Evolutionary conservation across 2,888 invertebrate genomes (phyloP).

Genomic region (Leptinotarsa tumamoca): DNA sequence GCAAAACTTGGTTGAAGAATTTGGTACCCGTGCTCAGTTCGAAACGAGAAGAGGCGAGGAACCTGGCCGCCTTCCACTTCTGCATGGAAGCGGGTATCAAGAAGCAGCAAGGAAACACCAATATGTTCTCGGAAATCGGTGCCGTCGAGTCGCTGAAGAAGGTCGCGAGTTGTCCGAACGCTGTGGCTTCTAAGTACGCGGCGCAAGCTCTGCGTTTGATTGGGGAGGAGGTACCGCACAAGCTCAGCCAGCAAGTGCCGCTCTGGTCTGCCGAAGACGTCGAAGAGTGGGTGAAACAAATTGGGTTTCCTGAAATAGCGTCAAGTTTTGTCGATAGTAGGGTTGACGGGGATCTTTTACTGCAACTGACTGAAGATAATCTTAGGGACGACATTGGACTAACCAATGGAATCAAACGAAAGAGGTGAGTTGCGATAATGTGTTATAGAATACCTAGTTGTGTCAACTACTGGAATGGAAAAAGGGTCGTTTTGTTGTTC

Average conservation of each 20-base stretch:
- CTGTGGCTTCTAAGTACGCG: constrained; percentile 96
- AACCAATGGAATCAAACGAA: constrained; percentile 91
- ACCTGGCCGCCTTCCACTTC: constrained; percentile 97
- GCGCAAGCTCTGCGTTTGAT: constrained; percentile 91
- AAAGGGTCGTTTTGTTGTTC: too few relatives aligned
- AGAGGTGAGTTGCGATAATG: constrained; percentile 71
- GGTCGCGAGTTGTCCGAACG: constrained; percentile 97
- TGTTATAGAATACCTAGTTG: neutral
- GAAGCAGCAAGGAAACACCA: constrained; percentile 90
- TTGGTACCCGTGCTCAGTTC: constrained; percentile 95
- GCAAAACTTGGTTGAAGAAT: constrained; percentile 92
- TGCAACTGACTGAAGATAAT: constrained; percentile 93
- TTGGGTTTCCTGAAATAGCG: constrained; percentile 90
- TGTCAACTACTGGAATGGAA: too few relatives aligned
- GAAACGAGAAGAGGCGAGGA: constrained; percentile 94
- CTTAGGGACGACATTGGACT: constrained; percentile 93
- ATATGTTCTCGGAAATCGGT: constrained; percentile 93
- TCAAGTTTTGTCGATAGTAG: constrained; percentile 88
- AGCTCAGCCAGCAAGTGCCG: constrained; percentile 97
- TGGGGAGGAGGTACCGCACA: constrained; percentile 97
- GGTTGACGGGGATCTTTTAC: constrained; percentile 95
- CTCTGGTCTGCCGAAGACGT: constrained; percentile 98
- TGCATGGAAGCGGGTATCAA: constrained; percentile 99
- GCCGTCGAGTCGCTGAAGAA: constrained; percentile 95
- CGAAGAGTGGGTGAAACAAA: constrained; percentile 97